Evolutionary conservation across 2,888 invertebrate genomes (phyloP).

Genomic region (Patella depressa): DNA sequence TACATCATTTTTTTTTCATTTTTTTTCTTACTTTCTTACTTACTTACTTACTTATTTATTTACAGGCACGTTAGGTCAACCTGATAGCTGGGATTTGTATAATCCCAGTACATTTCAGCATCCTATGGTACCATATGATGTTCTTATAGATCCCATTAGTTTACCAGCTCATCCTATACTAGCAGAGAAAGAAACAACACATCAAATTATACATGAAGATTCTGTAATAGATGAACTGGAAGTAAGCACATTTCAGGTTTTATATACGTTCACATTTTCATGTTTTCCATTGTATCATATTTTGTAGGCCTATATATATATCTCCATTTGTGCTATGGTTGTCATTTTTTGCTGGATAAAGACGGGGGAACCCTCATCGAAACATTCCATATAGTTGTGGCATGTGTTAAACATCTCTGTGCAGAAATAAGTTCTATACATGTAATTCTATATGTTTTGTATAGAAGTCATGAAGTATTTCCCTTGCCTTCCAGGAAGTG

Average conservation of each 20-base stretch:
- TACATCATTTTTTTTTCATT: too few relatives aligned
- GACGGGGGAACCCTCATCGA: background rate
- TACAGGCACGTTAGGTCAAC: constrained; percentile 71
- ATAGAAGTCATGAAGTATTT: too few relatives aligned
- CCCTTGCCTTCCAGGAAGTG: too few relatives aligned
- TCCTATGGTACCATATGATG: constrained; percentile 72
- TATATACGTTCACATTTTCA: too few relatives aligned
- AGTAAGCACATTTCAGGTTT: background rate
- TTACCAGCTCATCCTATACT: constrained; percentile 66
- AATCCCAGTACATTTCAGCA: constrained; percentile 68
- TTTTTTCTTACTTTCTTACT: background rate
- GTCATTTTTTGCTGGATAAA: too few relatives aligned
- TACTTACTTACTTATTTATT: background rate
- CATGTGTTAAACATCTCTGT: too few relatives aligned
- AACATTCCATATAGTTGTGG: too few relatives aligned
- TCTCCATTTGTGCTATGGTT: too few relatives aligned
- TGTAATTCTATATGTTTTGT: too few relatives aligned
- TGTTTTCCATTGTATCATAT: too few relatives aligned
- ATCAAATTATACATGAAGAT: constrained; percentile 59
- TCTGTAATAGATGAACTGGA: constrained; percentile 29
- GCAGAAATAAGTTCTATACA: too few relatives aligned
- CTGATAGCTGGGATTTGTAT: constrained; percentile 70
- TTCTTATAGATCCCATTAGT: constrained; percentile 70
- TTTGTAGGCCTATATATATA: too few relatives aligned
- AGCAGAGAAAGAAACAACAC: constrained; percentile 54